Base-by-base conservation (phyloP, 2,797 vertebrate species). In the Heliangelus exortis region DNA sequence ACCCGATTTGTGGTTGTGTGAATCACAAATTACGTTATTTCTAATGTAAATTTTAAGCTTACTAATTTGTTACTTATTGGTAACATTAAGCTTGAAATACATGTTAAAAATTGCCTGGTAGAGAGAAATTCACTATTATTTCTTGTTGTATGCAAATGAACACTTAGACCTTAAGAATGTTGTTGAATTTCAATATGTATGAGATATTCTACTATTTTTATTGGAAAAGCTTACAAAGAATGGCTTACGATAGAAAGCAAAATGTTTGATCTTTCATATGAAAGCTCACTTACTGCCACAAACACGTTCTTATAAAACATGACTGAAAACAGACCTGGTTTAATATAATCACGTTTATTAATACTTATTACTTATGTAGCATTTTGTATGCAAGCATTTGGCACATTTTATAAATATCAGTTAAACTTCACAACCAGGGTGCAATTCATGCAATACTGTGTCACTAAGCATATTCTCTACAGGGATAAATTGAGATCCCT, bases 201-300 rank as follows among this genome's bases (percentile, higher is more conserved):
- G 92, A 96, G 94, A 95, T 85, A 93, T 92, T 96, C 89, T 86
- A 73, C 89, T 94, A 84, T 89, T 95, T 96, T 96, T 90, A 86
- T 94, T 92, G 92, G 85, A 92, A 95, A 93, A 88, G 55, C 85
- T 91, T 92, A 73, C 69, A 94, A 96, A 92, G 93, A 91, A 88
- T 73, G 62, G 29, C 76, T 96, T 93, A 96, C 87, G 93, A 95
- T 88, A 48, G 59, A 86, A 93, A 19, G 89, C 43, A 41, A 95
- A 92, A 92, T 96, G 82, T 94, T 96, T 96, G 96, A 96, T 95
- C 93, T 95, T 89, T 91, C 73, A n/a, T 92, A 63, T 84, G 94
- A 95, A 95, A 93, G 58, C 84, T 93, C 89, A 47, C 78, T 92
- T 88, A 90, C 87, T 76, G 82, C 59, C 93, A 78, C 89, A 95